Percentiles rank a stretch among this genome's conserved stretches.
phyloP scores from a whole-genome alignment of 1,140 invertebrate species.

The Teleogryllus occipitalis region DNA sequence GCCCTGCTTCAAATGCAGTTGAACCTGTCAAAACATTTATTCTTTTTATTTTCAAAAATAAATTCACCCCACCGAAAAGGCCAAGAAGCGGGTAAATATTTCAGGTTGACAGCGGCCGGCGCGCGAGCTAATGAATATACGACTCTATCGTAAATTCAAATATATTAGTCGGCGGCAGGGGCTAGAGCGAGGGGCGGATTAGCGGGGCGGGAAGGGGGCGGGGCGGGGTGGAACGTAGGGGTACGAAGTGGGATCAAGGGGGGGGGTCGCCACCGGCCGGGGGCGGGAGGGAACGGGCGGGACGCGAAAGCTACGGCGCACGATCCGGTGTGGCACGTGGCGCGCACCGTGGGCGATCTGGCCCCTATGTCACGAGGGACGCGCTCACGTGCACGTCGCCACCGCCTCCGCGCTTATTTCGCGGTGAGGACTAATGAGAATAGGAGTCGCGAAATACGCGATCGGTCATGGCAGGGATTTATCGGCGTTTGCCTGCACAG shows the following conservation, averaged over 20 bases:
- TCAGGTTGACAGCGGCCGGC: not conserved
- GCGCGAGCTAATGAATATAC: too few relatives aligned
- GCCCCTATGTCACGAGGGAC: too few relatives aligned
- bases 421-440: not conserved
- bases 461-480: not conserved
- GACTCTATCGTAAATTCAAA: too few relatives aligned
- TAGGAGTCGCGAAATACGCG: not conserved
- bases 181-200: not conserved
- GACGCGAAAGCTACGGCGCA: not conserved
- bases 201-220: too few relatives aligned
- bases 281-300: not conserved
- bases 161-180: not conserved
- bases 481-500: not conserved
- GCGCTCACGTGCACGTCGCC: not conserved
- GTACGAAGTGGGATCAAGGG: too few relatives aligned
- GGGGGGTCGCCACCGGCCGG: too few relatives aligned
- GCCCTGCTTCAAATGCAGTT: not conserved
- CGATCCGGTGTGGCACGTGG: too few relatives aligned
- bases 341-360: not conserved
- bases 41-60: not conserved
- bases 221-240: too few relatives aligned
- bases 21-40: not conserved
- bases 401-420: not conserved
- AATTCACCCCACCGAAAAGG: not conserved
- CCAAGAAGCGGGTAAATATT: slow-evolving; percentile 1